These are phyloP conservation scores for Plumapathes pennacea DNA, from an alignment of 92 coral and sea anemone species.

Conservation along the genomic window DNA sequence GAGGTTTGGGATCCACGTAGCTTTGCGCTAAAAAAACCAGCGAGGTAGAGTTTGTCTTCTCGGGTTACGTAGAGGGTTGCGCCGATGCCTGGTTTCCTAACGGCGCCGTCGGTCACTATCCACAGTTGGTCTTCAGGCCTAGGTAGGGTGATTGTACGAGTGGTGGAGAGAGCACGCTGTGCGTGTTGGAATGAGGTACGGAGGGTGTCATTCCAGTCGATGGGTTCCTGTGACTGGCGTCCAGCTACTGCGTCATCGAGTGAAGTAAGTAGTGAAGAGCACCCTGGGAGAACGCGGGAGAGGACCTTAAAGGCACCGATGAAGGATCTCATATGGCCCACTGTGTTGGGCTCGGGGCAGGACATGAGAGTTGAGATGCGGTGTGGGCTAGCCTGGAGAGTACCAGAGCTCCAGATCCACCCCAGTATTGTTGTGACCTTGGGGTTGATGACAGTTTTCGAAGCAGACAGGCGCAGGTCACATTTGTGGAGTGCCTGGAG, in stretches of 20 bases:
- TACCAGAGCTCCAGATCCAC: conserved; percentile 42
- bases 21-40: conserved; percentile 44
- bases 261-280: conserved; percentile 45
- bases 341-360: conserved; percentile 40
- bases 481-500: conserved; percentile 41
- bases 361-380: conserved; percentile 46
- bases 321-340: conserved; percentile 39
- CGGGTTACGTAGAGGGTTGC: conserved; percentile 51
- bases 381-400: conserved; percentile 52
- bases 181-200: conserved; percentile 39
- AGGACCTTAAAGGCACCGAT: conserved; percentile 57
- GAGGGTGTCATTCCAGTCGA: conserved; percentile 48
- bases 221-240: conserved; percentile 32
- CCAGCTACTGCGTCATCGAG: conserved; percentile 55
- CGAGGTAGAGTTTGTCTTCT: conserved; percentile 12
- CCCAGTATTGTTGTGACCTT: conserved; percentile 33
- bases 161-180: conserved; percentile 37
- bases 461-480: conserved; percentile 37
- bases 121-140: conserved; percentile 41
- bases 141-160: conserved; percentile 45
- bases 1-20: conserved; percentile 25
- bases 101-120: conserved; percentile 42
- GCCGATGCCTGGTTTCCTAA: conserved; percentile 39
- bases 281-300: conserved; percentile 48
- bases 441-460: conserved; percentile 41